Conservation (phyloP, 2,797 vertebrate species). For the Typhlichthys subterraneus region DNA sequence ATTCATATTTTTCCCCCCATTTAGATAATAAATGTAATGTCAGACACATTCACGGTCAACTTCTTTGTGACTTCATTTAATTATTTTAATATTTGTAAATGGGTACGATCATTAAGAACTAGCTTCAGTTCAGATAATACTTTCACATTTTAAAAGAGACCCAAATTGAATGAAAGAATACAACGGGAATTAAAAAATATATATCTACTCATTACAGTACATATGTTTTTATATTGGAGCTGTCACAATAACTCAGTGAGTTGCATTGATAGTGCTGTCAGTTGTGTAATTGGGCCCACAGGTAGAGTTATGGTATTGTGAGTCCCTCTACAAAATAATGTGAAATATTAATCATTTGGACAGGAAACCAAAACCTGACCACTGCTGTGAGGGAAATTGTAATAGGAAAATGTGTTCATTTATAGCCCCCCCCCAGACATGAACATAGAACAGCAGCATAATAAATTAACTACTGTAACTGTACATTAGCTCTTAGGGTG, state of each 20-base stretch:
- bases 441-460: conserved; percentile 15
- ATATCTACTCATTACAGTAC: conserved; percentile 36
- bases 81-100: no score
- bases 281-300: conserved; percentile 70
- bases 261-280: conserved; percentile 63
- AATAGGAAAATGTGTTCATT: conserved; percentile 27
- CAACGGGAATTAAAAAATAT: not conserved
- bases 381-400: conserved; percentile 50
- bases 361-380: conserved; percentile 61
- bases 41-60: no score
- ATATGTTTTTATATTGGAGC: conserved; percentile 31
- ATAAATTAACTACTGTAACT: no score
- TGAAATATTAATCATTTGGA: conserved; percentile 72
- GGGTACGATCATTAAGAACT: no score
- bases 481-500: no score
- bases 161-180: no score
- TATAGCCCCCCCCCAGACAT: conserved; percentile 28
- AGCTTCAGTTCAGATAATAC: no score
- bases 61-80: no score
- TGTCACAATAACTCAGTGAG: conserved; percentile 49
- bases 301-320: conserved; percentile 58
- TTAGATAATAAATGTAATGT: no score
- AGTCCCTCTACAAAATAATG: conserved; percentile 59
- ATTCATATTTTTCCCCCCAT: no score
- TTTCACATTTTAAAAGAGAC: no score